Evolutionary conservation across 2,888 invertebrate species (phyloP), one percentile per base, ranked within the genome.

Genomic region (Branchinecta sandiegonensis): DNA sequence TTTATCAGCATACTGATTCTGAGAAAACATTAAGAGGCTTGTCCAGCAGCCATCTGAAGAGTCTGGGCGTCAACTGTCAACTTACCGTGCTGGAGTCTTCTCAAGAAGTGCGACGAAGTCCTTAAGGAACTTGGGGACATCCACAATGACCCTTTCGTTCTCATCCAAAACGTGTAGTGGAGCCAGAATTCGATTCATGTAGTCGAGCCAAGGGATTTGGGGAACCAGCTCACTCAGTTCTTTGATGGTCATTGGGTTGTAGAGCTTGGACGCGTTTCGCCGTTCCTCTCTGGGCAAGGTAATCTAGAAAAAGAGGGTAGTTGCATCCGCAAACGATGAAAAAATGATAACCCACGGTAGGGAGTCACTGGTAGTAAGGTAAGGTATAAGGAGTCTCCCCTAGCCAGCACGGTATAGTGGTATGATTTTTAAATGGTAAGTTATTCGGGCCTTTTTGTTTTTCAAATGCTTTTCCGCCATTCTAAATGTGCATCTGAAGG

Each of bases 221-320:
- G 87, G 85, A 80, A 87, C 92, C 73, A 85, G 85, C 65, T 80
- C 75, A 75, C 89, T 85, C 63, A 96, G 78, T 73, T 94, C 84
- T 2, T 79, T 78, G n/a, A 95, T 80, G 0, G 88, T 88, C 85
- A 90, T 91, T 9, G 92, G 89, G 75, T 95, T 94, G 80, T 94
- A 94, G n/a, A 94, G 81, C 72, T 86, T 86, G 8, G 90, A 88
- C 9, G 91, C 90, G 77, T 95, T 93, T 72, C 94, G 84, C 65
- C 94, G 84, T 78, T 94, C 89, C 77, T 94, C 94, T 74, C 87
- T 84, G 8, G 93, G 91, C 76, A 89, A 80, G 9, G 90, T 90
- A 74, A 89, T 89, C 90, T 90, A 71, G 1, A 72, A 71, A 17
- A 48, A 17, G 9, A 17, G 66, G 66, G 8, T 12, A 10, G 5